Percentiles rank a stretch among this genome's conserved stretches.
These are phyloP conservation scores for Pterois miles DNA, from an alignment of 2,797 vertebrate genomes.

Conservation along the genomic window DNA sequence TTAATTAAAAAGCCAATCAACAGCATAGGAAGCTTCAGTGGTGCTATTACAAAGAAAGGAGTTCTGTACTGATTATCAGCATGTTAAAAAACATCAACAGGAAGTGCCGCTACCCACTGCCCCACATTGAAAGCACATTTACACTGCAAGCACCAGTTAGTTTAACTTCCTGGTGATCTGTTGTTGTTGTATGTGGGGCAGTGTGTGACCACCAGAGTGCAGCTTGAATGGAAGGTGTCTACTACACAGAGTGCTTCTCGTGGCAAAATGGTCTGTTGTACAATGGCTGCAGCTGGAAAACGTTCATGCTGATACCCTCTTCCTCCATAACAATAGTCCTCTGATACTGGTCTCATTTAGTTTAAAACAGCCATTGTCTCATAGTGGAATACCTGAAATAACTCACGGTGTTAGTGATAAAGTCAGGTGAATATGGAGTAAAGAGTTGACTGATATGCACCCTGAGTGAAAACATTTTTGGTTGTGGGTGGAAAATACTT, in stretches of 20 bases:
- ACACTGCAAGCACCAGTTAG: conserved; percentile 18
- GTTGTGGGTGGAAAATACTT: neutral
- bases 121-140: conserved; percentile 24
- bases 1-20: neutral
- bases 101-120: conserved; percentile 48
- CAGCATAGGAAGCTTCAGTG: neutral
- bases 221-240: conserved; percentile 17
- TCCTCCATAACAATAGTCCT: neutral
- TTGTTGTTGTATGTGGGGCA: conserved; percentile 18
- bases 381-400: neutral
- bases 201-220: conserved; percentile 9
- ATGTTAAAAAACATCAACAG: conserved; percentile 50
- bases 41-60: conserved; percentile 15
- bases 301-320: neutral
- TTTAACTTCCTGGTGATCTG: conserved; percentile 46
- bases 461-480: neutral
- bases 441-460: neutral
- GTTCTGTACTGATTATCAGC: conserved; percentile 16
- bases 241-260: neutral
- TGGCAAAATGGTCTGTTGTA: neutral
- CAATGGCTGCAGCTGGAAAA: neutral
- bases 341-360: neutral
- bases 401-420: neutral
- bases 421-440: neutral
- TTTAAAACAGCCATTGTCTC: neutral